These are phyloP conservation scores for Halocynthia roretzi DNA, from an alignment of 23 tunicate species.

Conservation along the genomic window DNA sequence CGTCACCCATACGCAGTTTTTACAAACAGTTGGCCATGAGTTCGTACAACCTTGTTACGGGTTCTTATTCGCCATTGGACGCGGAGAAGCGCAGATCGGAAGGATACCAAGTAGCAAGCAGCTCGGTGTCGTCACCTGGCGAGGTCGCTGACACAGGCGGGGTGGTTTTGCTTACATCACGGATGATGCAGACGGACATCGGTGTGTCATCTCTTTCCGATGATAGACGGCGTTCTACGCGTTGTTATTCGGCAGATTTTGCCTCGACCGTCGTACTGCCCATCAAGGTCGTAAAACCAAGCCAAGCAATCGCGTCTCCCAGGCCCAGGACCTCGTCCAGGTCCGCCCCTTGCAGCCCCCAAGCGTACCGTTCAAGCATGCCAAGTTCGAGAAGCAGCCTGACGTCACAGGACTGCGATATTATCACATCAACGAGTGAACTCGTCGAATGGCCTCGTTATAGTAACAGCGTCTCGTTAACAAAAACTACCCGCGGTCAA, in stretches of 20 bases:
- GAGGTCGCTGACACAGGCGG: neutral
- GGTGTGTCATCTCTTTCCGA: too few species aligned
- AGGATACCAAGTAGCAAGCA: slow-evolving; percentile 14
- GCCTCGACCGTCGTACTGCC: slow-evolving; percentile 11
- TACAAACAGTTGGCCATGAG: slow-evolving; percentile 49
- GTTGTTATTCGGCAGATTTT: slow-evolving; percentile 23
- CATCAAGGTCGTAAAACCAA: slow-evolving; percentile 4
- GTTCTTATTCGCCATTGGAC: slow-evolving; percentile 11
- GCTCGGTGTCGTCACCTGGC: neutral
- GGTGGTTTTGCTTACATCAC: neutral
- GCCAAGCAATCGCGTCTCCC: neutral
- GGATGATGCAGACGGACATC: neutral
- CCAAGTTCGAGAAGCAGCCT: neutral
- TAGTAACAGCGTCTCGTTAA: neutral
- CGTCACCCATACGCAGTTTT: slow-evolving; percentile 54
- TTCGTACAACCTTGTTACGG: slow-evolving; percentile 10
- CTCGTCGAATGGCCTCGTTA: slow-evolving; percentile 18
- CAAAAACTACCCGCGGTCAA: neutral
- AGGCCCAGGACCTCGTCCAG: neutral
- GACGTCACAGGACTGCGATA: neutral
- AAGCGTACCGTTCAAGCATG: neutral
- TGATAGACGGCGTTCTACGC: neutral
- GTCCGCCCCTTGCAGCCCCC: slow-evolving; percentile 20
- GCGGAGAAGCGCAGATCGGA: slow-evolving; percentile 10
- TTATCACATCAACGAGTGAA: slow-evolving; percentile 9